phyloP scores from a whole-genome alignment of 2,888 invertebrate species.

The Gastrophysa polygoni region DNA sequence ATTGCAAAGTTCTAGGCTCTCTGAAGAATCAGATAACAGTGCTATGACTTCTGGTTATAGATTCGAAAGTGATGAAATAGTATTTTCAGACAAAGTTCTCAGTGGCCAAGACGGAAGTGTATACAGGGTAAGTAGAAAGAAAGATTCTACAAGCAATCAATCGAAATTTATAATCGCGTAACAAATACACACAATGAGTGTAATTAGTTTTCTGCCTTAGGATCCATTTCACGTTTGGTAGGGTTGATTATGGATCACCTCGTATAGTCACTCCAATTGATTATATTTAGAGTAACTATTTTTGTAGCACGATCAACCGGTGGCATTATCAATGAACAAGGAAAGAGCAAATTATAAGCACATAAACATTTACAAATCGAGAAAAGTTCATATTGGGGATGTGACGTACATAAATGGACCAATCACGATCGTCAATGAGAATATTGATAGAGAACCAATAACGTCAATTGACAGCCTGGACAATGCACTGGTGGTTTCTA shows the following conservation, averaged over 20 bases:
- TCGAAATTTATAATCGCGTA: too few relatives aligned
- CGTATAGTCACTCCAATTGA: too few relatives aligned
- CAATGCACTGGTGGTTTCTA: constrained; percentile 46
- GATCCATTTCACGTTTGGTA: too few relatives aligned
- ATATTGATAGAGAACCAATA: neutral
- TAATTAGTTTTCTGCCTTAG: too few relatives aligned
- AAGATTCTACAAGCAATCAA: too few relatives aligned
- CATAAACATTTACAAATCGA: constrained; percentile 56
- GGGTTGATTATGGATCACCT: too few relatives aligned
- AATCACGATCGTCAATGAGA: constrained; percentile 11
- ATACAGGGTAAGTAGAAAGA: too few relatives aligned
- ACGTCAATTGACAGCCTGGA: too few relatives aligned
- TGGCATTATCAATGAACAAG: too few relatives aligned
- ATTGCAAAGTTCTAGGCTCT: constrained; percentile 20
- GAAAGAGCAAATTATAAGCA: constrained; percentile 31
- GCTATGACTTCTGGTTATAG: constrained; percentile 34
- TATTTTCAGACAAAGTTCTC: constrained; percentile 9
- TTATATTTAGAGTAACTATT: too few relatives aligned
- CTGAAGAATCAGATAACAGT: constrained; percentile 30
- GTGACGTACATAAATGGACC: constrained; percentile 61
- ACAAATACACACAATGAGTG: too few relatives aligned
- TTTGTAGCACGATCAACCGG: too few relatives aligned
- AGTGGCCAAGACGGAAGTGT: constrained; percentile 11
- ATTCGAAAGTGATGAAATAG: constrained; percentile 22
- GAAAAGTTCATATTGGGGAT: constrained; percentile 60